Conservation (phyloP, 2,113 vertebrate species). For the Grammomys surdaster region DNA sequence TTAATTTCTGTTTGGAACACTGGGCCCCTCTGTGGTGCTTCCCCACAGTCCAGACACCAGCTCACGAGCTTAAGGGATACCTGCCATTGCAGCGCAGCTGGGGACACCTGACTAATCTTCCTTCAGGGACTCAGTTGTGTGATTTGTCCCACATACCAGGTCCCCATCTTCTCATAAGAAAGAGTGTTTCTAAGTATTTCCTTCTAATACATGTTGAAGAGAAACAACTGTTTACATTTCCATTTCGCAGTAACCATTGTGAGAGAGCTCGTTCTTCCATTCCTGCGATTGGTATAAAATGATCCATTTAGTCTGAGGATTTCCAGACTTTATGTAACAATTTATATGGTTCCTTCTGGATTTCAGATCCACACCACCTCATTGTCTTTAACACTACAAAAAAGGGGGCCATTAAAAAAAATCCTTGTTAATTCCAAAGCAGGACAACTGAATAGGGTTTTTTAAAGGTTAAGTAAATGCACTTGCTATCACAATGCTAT, state of each 20-base stretch:
- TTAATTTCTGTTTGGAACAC: not conserved
- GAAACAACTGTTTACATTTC: not conserved
- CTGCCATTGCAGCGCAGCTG: not conserved
- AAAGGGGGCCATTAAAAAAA: not conserved
- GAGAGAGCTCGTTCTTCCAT: not conserved
- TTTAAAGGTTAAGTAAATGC: not conserved
- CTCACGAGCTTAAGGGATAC: accelerated
- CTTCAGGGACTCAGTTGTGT: not conserved
- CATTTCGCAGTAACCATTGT: not conserved
- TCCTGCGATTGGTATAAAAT: not conserved
- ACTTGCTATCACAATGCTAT: not conserved
- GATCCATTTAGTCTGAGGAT: not conserved
- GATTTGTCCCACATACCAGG: not conserved
- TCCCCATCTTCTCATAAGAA: not conserved
- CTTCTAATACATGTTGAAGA: not conserved
- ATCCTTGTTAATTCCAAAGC: not conserved
- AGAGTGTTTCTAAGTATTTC: not conserved
- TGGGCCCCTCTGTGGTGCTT: not conserved
- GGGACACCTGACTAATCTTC: not conserved
- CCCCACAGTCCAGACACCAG: not conserved
- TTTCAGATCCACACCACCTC: not conserved
- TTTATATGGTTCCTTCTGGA: not conserved
- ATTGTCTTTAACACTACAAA: not conserved
- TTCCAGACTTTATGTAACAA: not conserved
- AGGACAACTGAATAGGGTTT: not conserved